Evolutionary conservation across 2,888 invertebrate genomes (phyloP).

Genomic region (Synergus itoensis): DNA sequence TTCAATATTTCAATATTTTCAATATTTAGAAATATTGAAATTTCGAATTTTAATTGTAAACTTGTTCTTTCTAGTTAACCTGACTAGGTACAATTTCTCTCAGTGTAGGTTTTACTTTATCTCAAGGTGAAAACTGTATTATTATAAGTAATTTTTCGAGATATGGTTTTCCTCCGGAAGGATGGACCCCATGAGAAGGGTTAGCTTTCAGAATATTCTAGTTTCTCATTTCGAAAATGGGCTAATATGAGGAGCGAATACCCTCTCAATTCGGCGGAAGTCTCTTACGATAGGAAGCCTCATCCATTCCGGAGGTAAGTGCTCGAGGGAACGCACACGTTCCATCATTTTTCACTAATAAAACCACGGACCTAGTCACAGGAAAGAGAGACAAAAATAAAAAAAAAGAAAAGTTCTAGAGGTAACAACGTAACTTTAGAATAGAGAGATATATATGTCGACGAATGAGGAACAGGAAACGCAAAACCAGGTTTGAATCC

Average conservation of each 20-base stretch:
- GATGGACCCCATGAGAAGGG: not conserved
- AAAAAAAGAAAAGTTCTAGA: not conserved
- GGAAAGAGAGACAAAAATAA: not conserved
- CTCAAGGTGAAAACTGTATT: no score
- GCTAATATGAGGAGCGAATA: constrained; percentile 22
- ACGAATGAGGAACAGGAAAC: not conserved
- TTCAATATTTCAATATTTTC: no score
- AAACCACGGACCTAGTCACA: not conserved
- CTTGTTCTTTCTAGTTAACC: no score
- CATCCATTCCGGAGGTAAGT: constrained; percentile 41
- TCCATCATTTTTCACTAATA: constrained; percentile 35
- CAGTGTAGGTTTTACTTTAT: no score
- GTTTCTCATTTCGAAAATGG: constrained; percentile 21
- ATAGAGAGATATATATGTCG: not conserved
- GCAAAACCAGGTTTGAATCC: not conserved
- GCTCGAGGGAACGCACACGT: constrained; percentile 39
- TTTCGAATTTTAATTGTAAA: no score
- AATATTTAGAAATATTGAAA: no score
- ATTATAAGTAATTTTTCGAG: no score
- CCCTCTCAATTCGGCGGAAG: constrained; percentile 29
- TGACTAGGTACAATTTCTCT: no score
- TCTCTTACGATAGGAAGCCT: constrained; percentile 43
- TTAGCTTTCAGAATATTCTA: not conserved
- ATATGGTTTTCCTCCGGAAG: not conserved
- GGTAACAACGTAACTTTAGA: not conserved